Conservation (phyloP, 2,888 invertebrate species). For the Microchrysa polita region DNA sequence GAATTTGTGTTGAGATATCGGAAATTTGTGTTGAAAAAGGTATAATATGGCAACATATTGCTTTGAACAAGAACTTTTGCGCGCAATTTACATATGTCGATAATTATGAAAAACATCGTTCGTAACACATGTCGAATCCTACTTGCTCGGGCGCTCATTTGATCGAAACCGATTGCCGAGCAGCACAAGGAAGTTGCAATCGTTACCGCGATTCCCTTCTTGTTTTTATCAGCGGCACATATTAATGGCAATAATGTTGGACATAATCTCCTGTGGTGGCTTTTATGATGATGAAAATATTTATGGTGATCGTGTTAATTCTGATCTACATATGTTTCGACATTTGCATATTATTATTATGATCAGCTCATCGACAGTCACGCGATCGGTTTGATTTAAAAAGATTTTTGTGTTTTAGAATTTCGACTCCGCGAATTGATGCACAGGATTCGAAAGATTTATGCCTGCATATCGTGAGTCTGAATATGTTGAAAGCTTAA, state of each 20-base stretch:
- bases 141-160: slow-evolving; percentile 38
- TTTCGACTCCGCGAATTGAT: no score
- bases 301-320: slow-evolving; percentile 37
- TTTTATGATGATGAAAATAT: slow-evolving; percentile 42
- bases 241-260: slow-evolving; percentile 45
- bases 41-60: no score
- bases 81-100: neutral
- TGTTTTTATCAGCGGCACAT: slow-evolving; percentile 26
- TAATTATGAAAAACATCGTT: slow-evolving; percentile 28
- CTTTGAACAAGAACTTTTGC: slow-evolving; percentile 34
- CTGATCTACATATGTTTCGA: slow-evolving; percentile 41
- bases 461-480: neutral
- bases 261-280: slow-evolving; percentile 47
- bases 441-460: neutral
- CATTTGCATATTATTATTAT: no score
- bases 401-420: no score
- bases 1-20: no score
- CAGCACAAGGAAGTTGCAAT: neutral
- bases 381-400: slow-evolving; percentile 15
- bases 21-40: no score
- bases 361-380: slow-evolving; percentile 29
- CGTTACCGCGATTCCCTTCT: neutral
- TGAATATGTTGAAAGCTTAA: no score
- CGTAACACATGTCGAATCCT: slow-evolving; percentile 47
- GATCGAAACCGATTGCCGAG: no score